Conservation (phyloP, 2,888 invertebrate genomes). For the Temnothorax rugatulus region DNA sequence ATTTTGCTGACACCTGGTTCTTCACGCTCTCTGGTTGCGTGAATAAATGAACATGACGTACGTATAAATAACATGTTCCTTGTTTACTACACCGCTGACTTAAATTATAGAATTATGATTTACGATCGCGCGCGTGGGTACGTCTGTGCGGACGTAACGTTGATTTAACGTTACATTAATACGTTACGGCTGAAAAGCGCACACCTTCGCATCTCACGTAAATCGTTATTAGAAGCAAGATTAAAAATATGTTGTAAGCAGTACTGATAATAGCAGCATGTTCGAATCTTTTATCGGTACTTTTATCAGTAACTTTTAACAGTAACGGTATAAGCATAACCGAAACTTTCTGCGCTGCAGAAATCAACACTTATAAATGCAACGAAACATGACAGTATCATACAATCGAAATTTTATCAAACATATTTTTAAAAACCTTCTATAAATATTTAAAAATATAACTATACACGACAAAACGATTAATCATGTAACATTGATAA, state of each 20-base stretch:
- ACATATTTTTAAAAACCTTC: neutral
- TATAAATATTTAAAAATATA: neutral
- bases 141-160: conserved; percentile 4
- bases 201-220: neutral
- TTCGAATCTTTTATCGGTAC: neutral
- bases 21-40: conserved; percentile 20
- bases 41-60: conserved; percentile 16
- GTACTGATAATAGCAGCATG: neutral
- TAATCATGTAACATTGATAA: neutral
- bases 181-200: neutral
- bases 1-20: conserved; percentile 43
- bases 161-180: conserved; percentile 27
- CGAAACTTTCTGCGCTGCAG: neutral
- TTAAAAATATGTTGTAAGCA: neutral
- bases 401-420: neutral
- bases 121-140: neutral
- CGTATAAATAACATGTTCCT: conserved; percentile 30
- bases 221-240: neutral
- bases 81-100: conserved; percentile 14
- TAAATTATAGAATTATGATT: conserved; percentile 43
- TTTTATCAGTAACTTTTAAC: neutral
- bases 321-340: neutral
- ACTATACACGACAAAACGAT: neutral
- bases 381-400: conserved; percentile 1
- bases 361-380: neutral